Evolutionary conservation across 2,888 invertebrate species (phyloP).

Genomic region (Ennomos erosarius): DNA sequence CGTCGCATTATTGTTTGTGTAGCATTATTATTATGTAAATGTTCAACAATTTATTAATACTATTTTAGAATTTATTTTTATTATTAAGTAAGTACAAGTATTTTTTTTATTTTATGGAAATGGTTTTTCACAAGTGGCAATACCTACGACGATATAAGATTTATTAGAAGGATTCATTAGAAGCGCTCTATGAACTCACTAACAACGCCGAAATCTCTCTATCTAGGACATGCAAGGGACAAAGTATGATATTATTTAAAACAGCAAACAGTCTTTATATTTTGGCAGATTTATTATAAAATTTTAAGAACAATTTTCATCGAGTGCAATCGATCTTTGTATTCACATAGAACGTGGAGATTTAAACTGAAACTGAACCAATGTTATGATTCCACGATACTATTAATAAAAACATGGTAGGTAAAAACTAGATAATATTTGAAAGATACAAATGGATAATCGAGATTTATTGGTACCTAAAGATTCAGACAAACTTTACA

Average conservation of each 20-base stretch:
- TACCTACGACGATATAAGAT: slow-evolving; percentile 37
- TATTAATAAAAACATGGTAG: background rate
- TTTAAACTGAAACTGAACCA: background rate
- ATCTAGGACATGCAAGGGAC: slow-evolving; percentile 37
- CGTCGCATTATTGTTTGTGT: slow-evolving; percentile 69
- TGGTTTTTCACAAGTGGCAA: slow-evolving; percentile 44
- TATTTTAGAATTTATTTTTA: slow-evolving; percentile 47
- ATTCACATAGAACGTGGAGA: background rate
- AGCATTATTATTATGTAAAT: slow-evolving; percentile 50
- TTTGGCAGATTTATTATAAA: slow-evolving; percentile 41
- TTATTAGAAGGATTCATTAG: slow-evolving; percentile 24
- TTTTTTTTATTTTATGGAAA: slow-evolving; percentile 33
- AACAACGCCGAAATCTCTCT: slow-evolving; percentile 37
- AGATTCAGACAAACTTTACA: slow-evolving; percentile 26
- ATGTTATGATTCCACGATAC: background rate
- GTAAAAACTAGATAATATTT: slow-evolving; percentile 12
- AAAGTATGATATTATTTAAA: slow-evolving; percentile 26
- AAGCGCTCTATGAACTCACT: slow-evolving; percentile 39
- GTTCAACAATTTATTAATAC: slow-evolving; percentile 49
- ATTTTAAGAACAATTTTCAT: slow-evolving; percentile 19
- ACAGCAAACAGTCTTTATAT: slow-evolving; percentile 42
- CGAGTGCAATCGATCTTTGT: slow-evolving; percentile 5
- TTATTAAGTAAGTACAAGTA: slow-evolving; percentile 29
- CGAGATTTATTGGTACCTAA: slow-evolving; percentile 18
- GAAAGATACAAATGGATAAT: slow-evolving; percentile 17